Conservation (phyloP, 2,888 invertebrate species). For the Epirrita christyi region DNA sequence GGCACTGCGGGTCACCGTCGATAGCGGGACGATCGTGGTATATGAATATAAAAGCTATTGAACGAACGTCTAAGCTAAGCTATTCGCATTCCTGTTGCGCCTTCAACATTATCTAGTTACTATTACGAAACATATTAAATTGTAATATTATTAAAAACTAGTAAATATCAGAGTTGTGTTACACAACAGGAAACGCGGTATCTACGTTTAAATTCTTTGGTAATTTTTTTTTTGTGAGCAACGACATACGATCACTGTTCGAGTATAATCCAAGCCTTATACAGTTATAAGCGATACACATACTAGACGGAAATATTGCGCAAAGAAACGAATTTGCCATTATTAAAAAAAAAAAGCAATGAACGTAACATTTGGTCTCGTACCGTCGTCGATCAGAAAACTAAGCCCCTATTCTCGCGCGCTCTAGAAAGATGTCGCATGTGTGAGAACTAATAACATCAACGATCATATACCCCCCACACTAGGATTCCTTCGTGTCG, state of each 20-base stretch:
- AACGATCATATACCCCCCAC: no score
- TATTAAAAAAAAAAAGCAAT: constrained; percentile 28
- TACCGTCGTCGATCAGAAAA: constrained; percentile 28
- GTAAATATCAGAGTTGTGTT: constrained; percentile 13
- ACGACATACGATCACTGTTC: constrained; percentile 58
- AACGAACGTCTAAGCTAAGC: constrained; percentile 27
- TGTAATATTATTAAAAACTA: constrained; percentile 16
- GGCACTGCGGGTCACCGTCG: constrained; percentile 15
- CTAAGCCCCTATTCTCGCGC: constrained; percentile 1
- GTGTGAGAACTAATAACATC: neutral
- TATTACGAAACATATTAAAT: constrained; percentile 17
- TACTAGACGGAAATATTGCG: constrained; percentile 48
- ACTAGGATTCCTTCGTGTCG: no score
- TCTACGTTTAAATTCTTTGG: constrained; percentile 75
- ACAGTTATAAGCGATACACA: constrained; percentile 47
- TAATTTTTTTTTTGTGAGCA: constrained; percentile 81
- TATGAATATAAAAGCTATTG: constrained; percentile 25
- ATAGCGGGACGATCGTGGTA: constrained; percentile 12
- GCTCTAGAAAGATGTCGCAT: constrained; percentile 1
- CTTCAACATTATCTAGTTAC: constrained; percentile 12
- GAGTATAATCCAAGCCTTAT: constrained; percentile 59
- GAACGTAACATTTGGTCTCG: constrained; percentile 31
- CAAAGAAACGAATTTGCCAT: constrained; percentile 24
- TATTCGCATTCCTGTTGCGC: constrained; percentile 28
- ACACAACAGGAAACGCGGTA: constrained; percentile 47